These are phyloP conservation scores for Sylvietta virens DNA, from an alignment of 2,113 vertebrate genomes.

Conservation along the genomic window DNA sequence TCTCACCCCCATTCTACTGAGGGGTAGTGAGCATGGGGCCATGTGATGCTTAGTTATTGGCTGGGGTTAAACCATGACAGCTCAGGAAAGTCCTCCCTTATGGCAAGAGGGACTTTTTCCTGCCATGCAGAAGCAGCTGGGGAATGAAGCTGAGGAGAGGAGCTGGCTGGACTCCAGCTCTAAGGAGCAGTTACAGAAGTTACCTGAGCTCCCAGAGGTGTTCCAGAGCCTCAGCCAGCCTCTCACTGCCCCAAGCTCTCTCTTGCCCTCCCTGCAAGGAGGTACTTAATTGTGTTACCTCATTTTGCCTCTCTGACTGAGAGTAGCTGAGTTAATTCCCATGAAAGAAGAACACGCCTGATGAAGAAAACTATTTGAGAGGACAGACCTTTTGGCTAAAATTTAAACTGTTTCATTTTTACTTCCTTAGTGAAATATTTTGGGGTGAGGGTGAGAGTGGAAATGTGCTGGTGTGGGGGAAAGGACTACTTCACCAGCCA, in stretches of 20 bases:
- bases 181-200: background rate
- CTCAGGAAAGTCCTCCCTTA: background rate
- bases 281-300: background rate
- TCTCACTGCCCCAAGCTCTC: background rate
- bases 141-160: background rate
- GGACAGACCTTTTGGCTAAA: background rate
- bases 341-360: background rate
- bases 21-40: background rate
- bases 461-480: background rate
- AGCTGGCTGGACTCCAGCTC: background rate
- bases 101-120: background rate
- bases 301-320: background rate
- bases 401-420: background rate
- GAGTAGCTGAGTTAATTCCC: background rate
- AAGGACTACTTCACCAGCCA: background rate
- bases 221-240: background rate
- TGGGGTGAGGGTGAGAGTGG: rapidly evolving
- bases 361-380: background rate
- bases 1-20: background rate
- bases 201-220: rapidly evolving
- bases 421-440: background rate
- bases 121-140: background rate
- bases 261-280: background rate
- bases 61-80: background rate
- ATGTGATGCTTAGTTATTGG: background rate